phyloP scores from a whole-genome alignment of 2,113 vertebrate genomes.

The Mandrillus leucophaeus region DNA sequence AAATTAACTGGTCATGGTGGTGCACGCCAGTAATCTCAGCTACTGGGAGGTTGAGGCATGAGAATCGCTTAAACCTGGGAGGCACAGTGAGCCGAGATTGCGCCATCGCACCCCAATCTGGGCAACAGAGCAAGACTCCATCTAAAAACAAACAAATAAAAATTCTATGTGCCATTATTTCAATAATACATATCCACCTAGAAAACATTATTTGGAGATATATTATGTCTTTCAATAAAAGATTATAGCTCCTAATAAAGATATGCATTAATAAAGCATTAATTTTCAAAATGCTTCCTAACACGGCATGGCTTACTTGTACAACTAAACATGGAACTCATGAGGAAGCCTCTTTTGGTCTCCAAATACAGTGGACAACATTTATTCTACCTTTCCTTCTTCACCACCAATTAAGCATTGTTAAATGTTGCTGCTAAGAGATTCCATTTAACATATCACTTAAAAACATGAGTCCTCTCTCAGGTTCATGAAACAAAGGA shows the following conservation, averaged over 20 bases:
- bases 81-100: too few relatives aligned
- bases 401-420: not conserved
- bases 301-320: not conserved
- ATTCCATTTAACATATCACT: not conserved
- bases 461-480: not conserved
- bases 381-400: constrained; percentile 25
- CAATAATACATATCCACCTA: not conserved
- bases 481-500: not conserved
- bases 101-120: too few relatives aligned
- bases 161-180: not conserved
- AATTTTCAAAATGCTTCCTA: not conserved
- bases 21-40: too few relatives aligned
- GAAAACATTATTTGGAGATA: not conserved
- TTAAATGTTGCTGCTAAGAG: not conserved
- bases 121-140: too few relatives aligned
- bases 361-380: not conserved
- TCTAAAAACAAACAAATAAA: too few relatives aligned
- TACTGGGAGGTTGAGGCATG: too few relatives aligned
- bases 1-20: too few relatives aligned
- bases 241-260: not conserved
- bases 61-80: too few relatives aligned
- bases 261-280: not conserved
- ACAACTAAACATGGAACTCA: not conserved
- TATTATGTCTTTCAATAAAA: not conserved
- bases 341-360: not conserved